Base-by-base conservation (phyloP, 2,888 invertebrate genomes). In the Salpingus planirostris region DNA sequence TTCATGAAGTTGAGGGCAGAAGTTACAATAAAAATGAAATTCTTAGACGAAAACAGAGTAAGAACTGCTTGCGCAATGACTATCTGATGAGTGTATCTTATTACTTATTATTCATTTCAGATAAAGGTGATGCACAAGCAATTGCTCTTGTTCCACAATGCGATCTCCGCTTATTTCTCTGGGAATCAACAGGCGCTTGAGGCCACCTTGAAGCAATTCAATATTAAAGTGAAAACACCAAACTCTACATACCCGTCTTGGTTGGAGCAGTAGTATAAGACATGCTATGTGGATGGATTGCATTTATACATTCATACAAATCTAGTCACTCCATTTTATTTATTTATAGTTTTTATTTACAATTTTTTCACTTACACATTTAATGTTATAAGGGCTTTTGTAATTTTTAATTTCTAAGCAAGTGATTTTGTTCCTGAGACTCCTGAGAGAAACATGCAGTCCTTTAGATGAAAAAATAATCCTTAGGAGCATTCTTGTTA, bases 101-200 rank as follows among this genome's bases (percentile, higher is more conserved):
- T 39, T 15, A 40, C 37, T 29, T 34, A 30, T 41, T 38, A n/a
- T 42, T 39, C 46, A 15, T 64, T 67, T n/a, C 67, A 96, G 91
- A 86, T 95, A 54, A 95, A 96, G 68, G 95, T 96, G 50, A 95
- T 97, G 95, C 93, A 95, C 68, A 96, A 96, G 64, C 96, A 97
- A 64, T 70, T 97, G 44, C 71, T 95, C 33, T 68, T 97, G 50
- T 89, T 96, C 66, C 95, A 97, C 68, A 95, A 95, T 68, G 96
- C 96, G 2, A 82, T 95, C 36, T 87, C 93, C 15, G 93, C 95
- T 4, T 97, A 95, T 69, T 96, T 95, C 69, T 90, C 92, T 54
- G 95, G 96, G 31, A 97, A 97, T 71, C 89, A 90, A 62, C 77
- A 81, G 40, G 89, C 91, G 39, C 68, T 97, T 33, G 95, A 96